Base-by-base conservation (phyloP, 2,113 vertebrate genomes). In the Acanthisitta chloris region DNA sequence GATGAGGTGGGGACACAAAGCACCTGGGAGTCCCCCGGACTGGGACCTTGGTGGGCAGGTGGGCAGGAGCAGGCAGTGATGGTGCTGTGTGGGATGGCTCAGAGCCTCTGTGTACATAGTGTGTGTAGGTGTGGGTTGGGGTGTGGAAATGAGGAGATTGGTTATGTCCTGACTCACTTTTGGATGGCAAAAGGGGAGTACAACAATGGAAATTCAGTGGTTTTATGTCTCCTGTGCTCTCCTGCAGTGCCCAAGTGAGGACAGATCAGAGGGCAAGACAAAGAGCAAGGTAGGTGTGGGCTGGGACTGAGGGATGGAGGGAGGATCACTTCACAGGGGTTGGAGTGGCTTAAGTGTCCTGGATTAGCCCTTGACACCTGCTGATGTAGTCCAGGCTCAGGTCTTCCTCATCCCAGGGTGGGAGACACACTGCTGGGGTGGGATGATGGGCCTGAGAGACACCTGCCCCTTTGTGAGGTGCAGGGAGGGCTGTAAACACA, bases 181-280 rank as follows among this genome's bases (percentile, higher is more conserved):
- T 23, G 36, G 65, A 48, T 58, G 28, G 31, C 49, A 24, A 29
- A 83, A 69, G 17, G 9, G n/a, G n/a, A 76, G 18, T 24, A 45
- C 82, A 12, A 31, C 0, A 2, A 62, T 42, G 23, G 14, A 34
- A 45, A 2, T 52, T 88, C 43, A 64, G 25, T 42, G 12, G 2
- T 0, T 4, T 95, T 70, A 34, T 62, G 23, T 77, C 38, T 92
- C 38, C 52, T 20, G 1, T 86, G 24, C 20, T 92, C 78, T 95
- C 61, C 43, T 57, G 42, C 92, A 97, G 97, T 97, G 73, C 97
- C 95, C 28, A 67, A 97, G 61, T 97, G 92, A 97, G 33, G 78
- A 86, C 29, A 49, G 26, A 29, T 15, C 0, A 0, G 38, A 89
- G 40, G 58, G 17, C 40, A 48, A 73, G 67, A 70, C 0, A 23